Conservation (phyloP, 2,797 vertebrate genomes). For the Naso thynnoides region DNA sequence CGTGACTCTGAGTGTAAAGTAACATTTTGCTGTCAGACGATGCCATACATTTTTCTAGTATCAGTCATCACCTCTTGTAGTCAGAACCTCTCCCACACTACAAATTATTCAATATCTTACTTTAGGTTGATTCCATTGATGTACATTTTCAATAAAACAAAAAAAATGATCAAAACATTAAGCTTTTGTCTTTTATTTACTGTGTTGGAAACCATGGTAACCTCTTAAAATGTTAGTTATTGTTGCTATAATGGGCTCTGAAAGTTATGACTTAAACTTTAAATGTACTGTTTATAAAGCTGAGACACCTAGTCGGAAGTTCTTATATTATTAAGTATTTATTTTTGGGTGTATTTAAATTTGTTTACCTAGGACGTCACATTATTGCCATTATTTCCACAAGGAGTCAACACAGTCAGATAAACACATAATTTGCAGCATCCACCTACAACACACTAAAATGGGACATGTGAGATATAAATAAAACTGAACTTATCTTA, state of each 20-base stretch:
- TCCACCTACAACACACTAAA: not conserved
- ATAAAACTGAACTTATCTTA: not conserved
- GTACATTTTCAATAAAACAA: constrained; percentile 92
- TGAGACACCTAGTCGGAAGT: not conserved
- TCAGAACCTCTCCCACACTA: constrained; percentile 72
- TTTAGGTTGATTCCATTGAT: constrained; percentile 84
- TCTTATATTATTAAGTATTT: not conserved
- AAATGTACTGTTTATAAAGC: too few species aligned
- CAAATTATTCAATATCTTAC: constrained; percentile 78
- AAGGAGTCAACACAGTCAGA: not conserved
- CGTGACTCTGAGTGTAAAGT: constrained; percentile 81
- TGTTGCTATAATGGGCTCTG: not conserved
- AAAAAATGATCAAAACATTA: constrained; percentile 71
- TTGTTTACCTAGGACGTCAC: not conserved
- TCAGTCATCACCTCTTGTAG: constrained; percentile 75
- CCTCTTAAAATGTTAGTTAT: not conserved
- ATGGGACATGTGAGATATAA: not conserved
- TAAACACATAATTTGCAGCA: not conserved
- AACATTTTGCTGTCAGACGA: constrained; percentile 80
- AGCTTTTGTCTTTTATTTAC: constrained; percentile 33
- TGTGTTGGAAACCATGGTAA: not conserved
- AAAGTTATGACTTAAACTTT: not conserved
- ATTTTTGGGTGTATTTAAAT: constrained; percentile 1
- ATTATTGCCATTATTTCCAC: not conserved
- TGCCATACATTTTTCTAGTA: constrained; percentile 82